phyloP scores from a whole-genome alignment of 37 sponge, comb jelly and placozoan species.

The Crambe crambe region DNA sequence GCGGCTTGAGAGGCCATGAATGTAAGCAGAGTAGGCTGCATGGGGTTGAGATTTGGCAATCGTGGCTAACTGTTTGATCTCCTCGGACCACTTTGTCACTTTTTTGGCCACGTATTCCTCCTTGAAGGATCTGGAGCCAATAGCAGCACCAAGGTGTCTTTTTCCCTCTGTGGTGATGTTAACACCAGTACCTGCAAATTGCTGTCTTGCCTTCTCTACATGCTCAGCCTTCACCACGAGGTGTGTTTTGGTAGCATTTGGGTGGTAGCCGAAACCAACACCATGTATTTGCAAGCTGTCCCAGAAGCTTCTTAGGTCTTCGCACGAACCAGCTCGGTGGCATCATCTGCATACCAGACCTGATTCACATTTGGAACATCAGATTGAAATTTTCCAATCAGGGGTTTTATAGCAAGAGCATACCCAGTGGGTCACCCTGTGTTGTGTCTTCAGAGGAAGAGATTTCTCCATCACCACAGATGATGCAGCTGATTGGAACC shows the following conservation, averaged over 20 bases:
- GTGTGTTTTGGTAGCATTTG: conserved; percentile 55
- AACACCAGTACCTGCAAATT: conserved; percentile 48
- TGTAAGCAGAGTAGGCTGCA: conserved; percentile 43
- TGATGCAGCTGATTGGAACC: conserved; percentile 17
- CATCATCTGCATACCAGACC: conserved; percentile 72
- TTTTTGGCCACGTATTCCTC: conserved; percentile 39
- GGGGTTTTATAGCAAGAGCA: conserved; percentile 40
- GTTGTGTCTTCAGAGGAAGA: conserved; percentile 39
- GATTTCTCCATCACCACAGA: conserved; percentile 20
- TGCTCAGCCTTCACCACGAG: conserved; percentile 52
- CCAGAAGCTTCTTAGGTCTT: conserved; percentile 37
- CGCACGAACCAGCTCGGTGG: conserved; percentile 27
- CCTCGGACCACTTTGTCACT: conserved; percentile 23
- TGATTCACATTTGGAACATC: conserved; percentile 23
- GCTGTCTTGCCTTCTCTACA: conserved; percentile 15
- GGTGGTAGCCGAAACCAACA: conserved; percentile 44
- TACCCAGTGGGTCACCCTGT: conserved; percentile 60
- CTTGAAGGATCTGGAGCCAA: conserved; percentile 36
- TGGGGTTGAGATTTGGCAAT: conserved; percentile 53
- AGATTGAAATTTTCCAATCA: conserved; percentile 7
- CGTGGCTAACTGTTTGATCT: conserved; percentile 24
- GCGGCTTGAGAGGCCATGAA: conserved; percentile 6
- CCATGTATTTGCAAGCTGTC: conserved; percentile 25
- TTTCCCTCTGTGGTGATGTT: conserved; percentile 51
- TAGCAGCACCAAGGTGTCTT: conserved; percentile 51